Evolutionary conservation across 2,113 vertebrate species (phyloP).

Genomic region (Gasterosteus aculeatus): DNA sequence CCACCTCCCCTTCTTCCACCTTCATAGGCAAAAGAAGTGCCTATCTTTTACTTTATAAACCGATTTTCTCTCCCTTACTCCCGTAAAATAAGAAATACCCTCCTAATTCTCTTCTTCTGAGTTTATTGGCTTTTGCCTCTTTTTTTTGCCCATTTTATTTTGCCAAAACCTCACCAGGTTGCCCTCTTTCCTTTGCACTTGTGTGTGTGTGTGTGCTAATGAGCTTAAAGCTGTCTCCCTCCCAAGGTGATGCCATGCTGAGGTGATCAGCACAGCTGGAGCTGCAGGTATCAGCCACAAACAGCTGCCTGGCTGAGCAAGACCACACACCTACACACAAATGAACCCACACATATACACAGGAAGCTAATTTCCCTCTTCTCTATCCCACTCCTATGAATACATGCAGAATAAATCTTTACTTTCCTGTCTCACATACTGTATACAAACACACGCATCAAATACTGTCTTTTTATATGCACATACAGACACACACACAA

Average conservation of each 20-base stretch:
- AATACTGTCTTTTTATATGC: constrained; percentile 13
- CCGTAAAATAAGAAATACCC: constrained; percentile 6
- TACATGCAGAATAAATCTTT: constrained; percentile 56
- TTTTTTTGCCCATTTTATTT: background rate
- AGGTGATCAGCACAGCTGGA: constrained; percentile 73
- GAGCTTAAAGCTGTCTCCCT: constrained; percentile 72
- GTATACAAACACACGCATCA: constrained; percentile 28
- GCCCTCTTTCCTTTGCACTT: constrained; percentile 17
- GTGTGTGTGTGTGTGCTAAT: constrained; percentile 55
- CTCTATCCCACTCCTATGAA: constrained; percentile 17
- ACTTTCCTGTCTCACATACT: constrained; percentile 39
- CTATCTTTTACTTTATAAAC: constrained; percentile 30
- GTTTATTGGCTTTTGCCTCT: constrained; percentile 16
- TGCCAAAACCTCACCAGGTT: constrained; percentile 23
- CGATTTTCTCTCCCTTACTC: constrained; percentile 22
- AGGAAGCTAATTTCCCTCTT: constrained; percentile 31
- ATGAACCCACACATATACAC: background rate
- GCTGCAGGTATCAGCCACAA: constrained; percentile 76
- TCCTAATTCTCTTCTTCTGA: constrained; percentile 12
- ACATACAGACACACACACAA: constrained; percentile 41
- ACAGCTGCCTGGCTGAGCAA: constrained; percentile 67
- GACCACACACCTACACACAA: constrained; percentile 18
- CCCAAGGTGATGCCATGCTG: constrained; percentile 74
- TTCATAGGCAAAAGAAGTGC: constrained; percentile 5
- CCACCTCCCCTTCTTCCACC: constrained; percentile 10